Percentiles rank a stretch among this genome's conserved stretches.
Evolutionary conservation across 2,797 vertebrate genomes (phyloP).

Genomic region (Pseudochaenichthys georgianus): DNA sequence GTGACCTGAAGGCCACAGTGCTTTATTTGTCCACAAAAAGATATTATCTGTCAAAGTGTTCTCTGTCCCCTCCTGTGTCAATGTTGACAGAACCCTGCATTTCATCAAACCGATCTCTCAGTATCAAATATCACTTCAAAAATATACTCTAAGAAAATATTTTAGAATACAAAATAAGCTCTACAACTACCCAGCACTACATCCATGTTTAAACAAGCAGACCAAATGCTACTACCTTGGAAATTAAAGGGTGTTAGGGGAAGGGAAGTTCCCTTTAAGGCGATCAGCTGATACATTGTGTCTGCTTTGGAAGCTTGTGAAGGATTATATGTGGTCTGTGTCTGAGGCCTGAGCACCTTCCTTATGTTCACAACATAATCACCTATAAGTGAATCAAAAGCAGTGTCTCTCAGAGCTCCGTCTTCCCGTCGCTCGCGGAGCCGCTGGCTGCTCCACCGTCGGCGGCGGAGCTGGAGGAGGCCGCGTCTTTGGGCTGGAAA

Average conservation of each 20-base stretch:
- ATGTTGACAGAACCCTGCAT: conserved; percentile 69
- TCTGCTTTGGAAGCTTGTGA: conserved; percentile 3
- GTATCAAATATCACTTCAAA: conserved; percentile 78
- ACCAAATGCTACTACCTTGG: neutral
- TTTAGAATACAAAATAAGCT: conserved; percentile 3
- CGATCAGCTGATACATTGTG: conserved; percentile 1
- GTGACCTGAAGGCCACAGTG: conserved; percentile 25
- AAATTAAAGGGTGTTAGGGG: conserved; percentile 11
- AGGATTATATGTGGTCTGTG: conserved; percentile 24
- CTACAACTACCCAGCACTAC: neutral
- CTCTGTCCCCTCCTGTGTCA: conserved; percentile 9
- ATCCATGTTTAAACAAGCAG: conserved; percentile 12
- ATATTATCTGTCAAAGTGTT: neutral
- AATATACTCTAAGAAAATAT: conserved; percentile 39
- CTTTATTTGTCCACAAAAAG: conserved; percentile 35
- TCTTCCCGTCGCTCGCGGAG: conserved; percentile 73
- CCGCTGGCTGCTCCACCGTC: conserved; percentile 55
- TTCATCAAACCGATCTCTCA: conserved; percentile 49
- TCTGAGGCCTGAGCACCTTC: neutral
- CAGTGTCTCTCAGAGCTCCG: conserved; percentile 80
- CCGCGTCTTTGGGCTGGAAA: conserved; percentile 83
- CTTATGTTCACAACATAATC: neutral
- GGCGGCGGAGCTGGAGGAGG: conserved; percentile 29
- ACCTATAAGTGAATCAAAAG: conserved; percentile 3
- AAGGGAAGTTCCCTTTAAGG: conserved; percentile 12